Conservation (phyloP, 2,888 invertebrate species). For the Craniophora ligustri region DNA sequence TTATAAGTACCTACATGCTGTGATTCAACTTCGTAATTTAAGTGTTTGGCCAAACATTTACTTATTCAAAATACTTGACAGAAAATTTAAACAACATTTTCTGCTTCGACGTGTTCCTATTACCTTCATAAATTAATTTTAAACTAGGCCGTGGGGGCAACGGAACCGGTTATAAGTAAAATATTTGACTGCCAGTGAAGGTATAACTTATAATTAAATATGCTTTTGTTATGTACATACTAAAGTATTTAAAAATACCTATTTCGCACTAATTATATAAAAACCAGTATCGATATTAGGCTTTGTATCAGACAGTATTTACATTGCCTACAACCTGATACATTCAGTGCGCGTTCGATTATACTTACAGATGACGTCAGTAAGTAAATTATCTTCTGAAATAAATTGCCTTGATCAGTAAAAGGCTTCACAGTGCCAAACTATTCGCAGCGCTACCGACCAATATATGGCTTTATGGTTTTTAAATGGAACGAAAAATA, state of each 20-base stretch:
- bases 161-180: constrained; percentile 43
- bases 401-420: constrained; percentile 76
- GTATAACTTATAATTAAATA: constrained; percentile 31
- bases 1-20: no score
- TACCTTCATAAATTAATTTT: constrained; percentile 46
- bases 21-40: no score
- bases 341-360: constrained; percentile 70
- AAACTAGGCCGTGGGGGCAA: constrained; percentile 39
- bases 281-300: neutral
- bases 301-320: constrained; percentile 2
- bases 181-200: constrained; percentile 30
- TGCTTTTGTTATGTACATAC: no score
- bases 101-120: constrained; percentile 11
- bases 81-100: constrained; percentile 19
- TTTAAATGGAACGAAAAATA: constrained; percentile 22
- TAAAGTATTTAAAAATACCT: no score
- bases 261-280: no score
- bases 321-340: constrained; percentile 70
- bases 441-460: neutral
- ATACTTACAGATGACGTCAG: constrained; percentile 75
- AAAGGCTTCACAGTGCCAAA: constrained; percentile 35
- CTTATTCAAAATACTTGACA: neutral
- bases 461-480: constrained; percentile 23
- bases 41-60: no score
- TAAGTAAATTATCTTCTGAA: constrained; percentile 70